Evolutionary conservation across 2,888 invertebrate genomes (phyloP), one percentile per base, ranked within the genome.

Genomic region (Oligia strigilis): DNA sequence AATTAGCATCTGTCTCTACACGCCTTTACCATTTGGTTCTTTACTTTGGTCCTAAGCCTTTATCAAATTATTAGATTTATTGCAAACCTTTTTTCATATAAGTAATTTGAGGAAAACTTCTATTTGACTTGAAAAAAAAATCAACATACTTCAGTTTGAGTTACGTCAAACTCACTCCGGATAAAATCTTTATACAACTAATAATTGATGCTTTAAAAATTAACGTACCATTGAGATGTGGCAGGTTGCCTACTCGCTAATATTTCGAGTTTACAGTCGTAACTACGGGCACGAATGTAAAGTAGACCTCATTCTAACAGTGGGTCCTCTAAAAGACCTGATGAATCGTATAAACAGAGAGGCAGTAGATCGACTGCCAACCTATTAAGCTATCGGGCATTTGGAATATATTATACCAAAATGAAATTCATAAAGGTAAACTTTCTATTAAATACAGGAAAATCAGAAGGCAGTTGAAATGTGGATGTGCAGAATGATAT

Each of bases 181-280:
- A 78, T 73, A 71, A 69, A 75, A 81, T 86, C 78, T 78, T 75
- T 62, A 80, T 62, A 82, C 14, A 82, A 80, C 60, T 77, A 73
- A n/a, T 52, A 70, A 84, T 90, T 84, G 64, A 89, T 88, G 88
- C 72, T 83, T 83, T 70, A 79, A 84, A 86, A 88, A 86, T 83
- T 85, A 81, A 85, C 52, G 69, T 77, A 74, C 40, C 70, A 73
- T 80, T 92, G 95, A 94, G 92, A 97, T 97, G 97, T 97, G 97
- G 97, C 95, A 96, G 91, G 95, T 97, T 88, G 95, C 96, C 90
- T 97, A 96, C 90, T 96, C 96, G 23, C 89, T 96, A 80, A 95
- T 97, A 90, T 95, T 96, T 86, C 91, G 94, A 89, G 90, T 95
- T 70, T 95, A 93, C 88, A 95, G 92, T 86, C 93, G 90, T 80